These are phyloP conservation scores for Scophthalmus maximus DNA, from an alignment of 2,113 vertebrate species.

Conservation along the genomic window DNA sequence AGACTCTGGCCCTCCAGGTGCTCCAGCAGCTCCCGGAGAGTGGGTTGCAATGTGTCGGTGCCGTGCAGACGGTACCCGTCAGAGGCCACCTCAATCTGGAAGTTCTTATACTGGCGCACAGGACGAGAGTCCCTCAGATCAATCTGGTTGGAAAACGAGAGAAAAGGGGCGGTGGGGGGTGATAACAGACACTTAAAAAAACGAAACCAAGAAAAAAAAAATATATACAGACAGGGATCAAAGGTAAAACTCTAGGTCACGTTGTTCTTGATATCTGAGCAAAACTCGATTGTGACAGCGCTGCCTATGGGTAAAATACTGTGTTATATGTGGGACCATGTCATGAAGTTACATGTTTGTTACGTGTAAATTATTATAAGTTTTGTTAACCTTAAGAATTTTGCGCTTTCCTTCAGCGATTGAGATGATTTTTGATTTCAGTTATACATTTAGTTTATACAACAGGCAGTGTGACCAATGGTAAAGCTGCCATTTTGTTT, in stretches of 20 bases:
- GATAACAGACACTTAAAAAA: neutral
- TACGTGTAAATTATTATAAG: no score
- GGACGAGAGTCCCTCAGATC: slow-evolving; percentile 65
- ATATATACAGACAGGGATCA: no score
- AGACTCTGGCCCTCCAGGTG: slow-evolving; percentile 93
- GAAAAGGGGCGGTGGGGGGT: neutral
- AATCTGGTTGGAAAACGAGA: slow-evolving; percentile 36
- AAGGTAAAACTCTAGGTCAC: no score
- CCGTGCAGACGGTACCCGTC: slow-evolving; percentile 87
- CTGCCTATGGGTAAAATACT: no score
- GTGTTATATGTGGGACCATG: no score
- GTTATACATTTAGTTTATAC: neutral
- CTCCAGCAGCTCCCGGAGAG: slow-evolving; percentile 89
- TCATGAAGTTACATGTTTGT: no score
- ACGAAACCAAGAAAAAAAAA: neutral
- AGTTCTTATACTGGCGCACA: slow-evolving; percentile 92
- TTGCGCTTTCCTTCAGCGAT: neutral
- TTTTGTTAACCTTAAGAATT: no score
- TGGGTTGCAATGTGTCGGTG: slow-evolving; percentile 84
- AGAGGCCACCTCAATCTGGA: slow-evolving; percentile 90
- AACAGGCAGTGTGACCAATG: neutral
- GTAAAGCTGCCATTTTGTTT: neutral
- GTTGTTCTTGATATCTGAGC: no score
- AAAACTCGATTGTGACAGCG: no score
- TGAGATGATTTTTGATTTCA: neutral